Conservation (phyloP, 2,888 invertebrate genomes). For the Tiphia femorata region DNA sequence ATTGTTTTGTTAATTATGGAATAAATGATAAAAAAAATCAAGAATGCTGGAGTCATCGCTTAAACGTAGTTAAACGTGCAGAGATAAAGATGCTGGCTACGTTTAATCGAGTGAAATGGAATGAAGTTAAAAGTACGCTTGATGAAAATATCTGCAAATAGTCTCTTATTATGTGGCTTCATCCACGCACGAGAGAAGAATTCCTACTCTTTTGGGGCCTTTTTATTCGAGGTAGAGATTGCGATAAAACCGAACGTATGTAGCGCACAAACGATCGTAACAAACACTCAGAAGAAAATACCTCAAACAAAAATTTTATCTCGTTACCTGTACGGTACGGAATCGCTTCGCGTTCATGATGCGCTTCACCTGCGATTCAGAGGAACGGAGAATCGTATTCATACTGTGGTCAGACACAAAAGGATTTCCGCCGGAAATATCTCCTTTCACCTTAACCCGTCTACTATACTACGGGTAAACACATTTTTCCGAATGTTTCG, state of each 20-base stretch:
- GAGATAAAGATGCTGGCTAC: no score
- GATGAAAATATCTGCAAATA: no score
- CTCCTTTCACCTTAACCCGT: slow-evolving; percentile 1
- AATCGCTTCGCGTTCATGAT: slow-evolving; percentile 4
- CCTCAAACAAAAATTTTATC: slow-evolving; percentile 23
- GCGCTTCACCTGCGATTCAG: slow-evolving; percentile 3
- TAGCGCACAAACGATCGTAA: slow-evolving; percentile 29
- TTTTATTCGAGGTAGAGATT: no score
- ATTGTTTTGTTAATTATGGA: no score
- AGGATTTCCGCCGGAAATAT: slow-evolving; percentile 5
- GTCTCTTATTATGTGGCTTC: no score
- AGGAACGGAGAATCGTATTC: not conserved
- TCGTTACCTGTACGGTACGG: slow-evolving; percentile 9
- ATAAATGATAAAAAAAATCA: no score
- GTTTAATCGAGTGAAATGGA: no score
- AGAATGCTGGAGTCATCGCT: no score
- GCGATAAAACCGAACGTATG: not conserved
- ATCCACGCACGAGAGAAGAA: no score
- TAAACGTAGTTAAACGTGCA: no score
- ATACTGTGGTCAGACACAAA: not conserved
- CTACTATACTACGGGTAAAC: not conserved
- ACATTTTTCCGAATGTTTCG: not conserved
- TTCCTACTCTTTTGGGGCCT: no score
- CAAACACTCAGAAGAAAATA: slow-evolving; percentile 12
- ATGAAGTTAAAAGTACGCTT: no score